Percentiles rank a stretch among this genome's conserved stretches.
Evolutionary conservation across 2,888 invertebrate species (phyloP).

Genomic region (Torymus texanus): DNA sequence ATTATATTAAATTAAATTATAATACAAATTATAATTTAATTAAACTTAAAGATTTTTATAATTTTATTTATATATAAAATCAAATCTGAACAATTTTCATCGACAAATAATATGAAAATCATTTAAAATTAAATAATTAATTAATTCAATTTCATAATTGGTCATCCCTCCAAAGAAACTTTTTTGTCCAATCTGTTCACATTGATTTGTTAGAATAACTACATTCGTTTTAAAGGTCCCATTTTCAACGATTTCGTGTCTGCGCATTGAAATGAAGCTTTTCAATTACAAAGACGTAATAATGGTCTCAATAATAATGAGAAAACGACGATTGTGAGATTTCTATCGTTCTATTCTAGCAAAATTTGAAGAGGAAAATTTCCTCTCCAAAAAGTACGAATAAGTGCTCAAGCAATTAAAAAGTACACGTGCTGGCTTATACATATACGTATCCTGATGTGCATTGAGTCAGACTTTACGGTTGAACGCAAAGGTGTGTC

Average conservation of each 20-base stretch:
- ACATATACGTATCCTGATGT: constrained; percentile 31
- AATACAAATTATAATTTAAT: too few relatives aligned
- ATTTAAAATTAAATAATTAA: too few relatives aligned
- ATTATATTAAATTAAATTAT: too few relatives aligned
- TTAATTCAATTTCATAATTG: too few relatives aligned
- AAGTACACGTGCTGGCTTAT: constrained; percentile 22
- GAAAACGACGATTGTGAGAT: background rate
- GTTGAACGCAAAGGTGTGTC: constrained; percentile 10
- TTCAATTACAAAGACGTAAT: background rate
- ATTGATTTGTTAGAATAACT: constrained; percentile 25
- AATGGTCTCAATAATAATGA: background rate
- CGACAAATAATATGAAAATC: too few relatives aligned
- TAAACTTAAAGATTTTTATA: too few relatives aligned
- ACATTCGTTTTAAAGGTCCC: constrained; percentile 41
- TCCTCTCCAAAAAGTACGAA: background rate
- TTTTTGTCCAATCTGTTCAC: background rate
- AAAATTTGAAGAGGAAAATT: constrained; percentile 10
- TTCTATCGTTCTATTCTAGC: background rate
- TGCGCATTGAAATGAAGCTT: constrained; percentile 29
- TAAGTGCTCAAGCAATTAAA: constrained; percentile 2
- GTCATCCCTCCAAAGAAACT: background rate
- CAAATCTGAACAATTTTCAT: too few relatives aligned
- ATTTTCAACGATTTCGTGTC: constrained; percentile 35
- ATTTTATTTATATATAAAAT: too few relatives aligned
- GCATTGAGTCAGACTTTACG: constrained; percentile 43